Conservation (phyloP, 2,888 invertebrate species). For the Acrobasis repandana region DNA sequence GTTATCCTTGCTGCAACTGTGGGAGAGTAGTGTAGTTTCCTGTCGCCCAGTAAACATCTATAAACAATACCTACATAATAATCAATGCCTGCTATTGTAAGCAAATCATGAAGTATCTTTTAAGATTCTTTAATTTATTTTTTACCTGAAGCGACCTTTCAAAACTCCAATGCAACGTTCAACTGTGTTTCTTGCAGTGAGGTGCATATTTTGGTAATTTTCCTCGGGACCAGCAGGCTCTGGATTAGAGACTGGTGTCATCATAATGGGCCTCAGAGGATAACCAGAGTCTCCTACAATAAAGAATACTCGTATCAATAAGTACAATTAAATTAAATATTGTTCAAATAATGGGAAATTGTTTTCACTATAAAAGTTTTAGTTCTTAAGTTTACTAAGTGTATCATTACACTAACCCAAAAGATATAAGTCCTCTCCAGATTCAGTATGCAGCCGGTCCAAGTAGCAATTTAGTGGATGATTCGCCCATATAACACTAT, state of each 20-base stretch:
- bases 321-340: neutral
- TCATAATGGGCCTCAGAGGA: conserved; percentile 4
- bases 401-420: conserved; percentile 3
- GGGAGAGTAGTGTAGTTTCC: neutral
- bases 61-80: neutral
- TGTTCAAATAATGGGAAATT: too few relatives aligned
- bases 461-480: conserved; percentile 4
- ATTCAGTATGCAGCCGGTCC: neutral
- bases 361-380: too few relatives aligned
- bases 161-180: conserved; percentile 21
- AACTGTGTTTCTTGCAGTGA: conserved; percentile 7
- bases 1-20: conserved; percentile 4
- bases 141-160: conserved; percentile 19
- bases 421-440: conserved; percentile 8
- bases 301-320: too few relatives aligned
- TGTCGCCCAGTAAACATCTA: conserved; percentile 2
- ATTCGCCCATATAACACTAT: conserved; percentile 21
- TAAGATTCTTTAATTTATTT: neutral
- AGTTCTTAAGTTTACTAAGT: too few relatives aligned
- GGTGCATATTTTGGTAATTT: conserved; percentile 1
- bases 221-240: neutral
- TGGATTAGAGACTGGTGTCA: neutral
- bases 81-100: neutral
- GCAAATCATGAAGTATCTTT: neutral
- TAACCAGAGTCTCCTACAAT: conserved; percentile 19